Conservation (phyloP, 2,113 vertebrate genomes). For the Sapayoa aenigma region DNA sequence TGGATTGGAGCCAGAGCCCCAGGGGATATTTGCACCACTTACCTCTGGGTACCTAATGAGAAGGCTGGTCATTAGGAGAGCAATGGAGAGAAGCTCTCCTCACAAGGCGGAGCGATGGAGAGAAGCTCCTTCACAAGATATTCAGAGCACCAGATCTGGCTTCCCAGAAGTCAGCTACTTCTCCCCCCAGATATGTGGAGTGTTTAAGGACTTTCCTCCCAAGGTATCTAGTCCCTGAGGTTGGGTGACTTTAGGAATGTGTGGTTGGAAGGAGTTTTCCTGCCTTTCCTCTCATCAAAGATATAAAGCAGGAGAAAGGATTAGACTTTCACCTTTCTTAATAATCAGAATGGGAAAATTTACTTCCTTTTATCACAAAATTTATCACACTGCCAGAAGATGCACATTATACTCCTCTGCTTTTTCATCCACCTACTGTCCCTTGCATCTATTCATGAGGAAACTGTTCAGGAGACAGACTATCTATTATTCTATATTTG, state of each 20-base stretch:
- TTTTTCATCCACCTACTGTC: neutral
- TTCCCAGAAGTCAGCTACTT: neutral
- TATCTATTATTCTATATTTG: constrained; percentile 17
- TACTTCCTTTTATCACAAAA: neutral
- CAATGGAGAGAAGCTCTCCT: neutral
- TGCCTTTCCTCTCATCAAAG: neutral
- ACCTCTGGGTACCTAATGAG: neutral
- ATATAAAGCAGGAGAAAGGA: neutral
- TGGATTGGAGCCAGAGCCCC: neutral
- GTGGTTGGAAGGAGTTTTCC: neutral
- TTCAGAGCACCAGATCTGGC: neutral
- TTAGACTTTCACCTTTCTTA: neutral
- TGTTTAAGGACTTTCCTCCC: neutral
- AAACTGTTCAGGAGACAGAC: neutral
- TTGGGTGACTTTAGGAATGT: neutral
- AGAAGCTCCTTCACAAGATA: neutral
- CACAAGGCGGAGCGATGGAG: neutral
- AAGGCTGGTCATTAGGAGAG: neutral
- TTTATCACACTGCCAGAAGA: neutral
- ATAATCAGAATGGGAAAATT: neutral
- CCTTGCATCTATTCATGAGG: neutral
- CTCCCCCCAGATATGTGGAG: neutral
- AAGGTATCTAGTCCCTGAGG: neutral
- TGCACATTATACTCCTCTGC: neutral
- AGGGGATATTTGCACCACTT: neutral